Conservation (phyloP, 35 echinoderm and acorn worm genomes). For the Hemicentrotus pulcherrimus region DNA sequence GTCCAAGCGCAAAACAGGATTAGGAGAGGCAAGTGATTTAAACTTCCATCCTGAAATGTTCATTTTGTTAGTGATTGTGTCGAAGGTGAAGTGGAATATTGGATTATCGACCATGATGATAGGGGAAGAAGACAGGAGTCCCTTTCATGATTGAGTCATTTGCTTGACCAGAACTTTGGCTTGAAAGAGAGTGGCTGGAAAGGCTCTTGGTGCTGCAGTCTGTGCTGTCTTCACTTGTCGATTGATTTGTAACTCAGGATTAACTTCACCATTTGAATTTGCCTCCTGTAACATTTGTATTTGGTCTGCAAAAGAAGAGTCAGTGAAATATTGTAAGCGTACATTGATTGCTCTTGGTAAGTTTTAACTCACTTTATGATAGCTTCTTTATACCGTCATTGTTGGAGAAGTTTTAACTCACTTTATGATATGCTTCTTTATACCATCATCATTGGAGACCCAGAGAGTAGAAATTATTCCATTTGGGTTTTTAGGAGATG, state of each 20-base stretch:
- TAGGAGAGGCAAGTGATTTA: background rate
- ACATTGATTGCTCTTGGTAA: background rate
- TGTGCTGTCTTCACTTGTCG: background rate
- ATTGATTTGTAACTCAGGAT: background rate
- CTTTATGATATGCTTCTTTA: too few species aligned
- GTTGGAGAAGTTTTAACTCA: background rate
- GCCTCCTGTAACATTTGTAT: background rate
- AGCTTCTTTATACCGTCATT: too few species aligned
- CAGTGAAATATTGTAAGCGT: background rate
- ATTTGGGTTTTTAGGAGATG: too few species aligned
- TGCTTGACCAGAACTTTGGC: background rate
- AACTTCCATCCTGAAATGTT: background rate
- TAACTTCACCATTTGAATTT: background rate
- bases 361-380: background rate
- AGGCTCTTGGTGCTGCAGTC: background rate
- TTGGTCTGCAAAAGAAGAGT: background rate
- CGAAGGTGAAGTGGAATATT: background rate
- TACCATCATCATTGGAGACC: too few species aligned
- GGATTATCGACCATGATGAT: background rate
- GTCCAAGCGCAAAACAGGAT: background rate
- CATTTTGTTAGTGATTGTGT: background rate
- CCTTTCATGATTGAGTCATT: background rate
- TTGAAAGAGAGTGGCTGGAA: background rate
- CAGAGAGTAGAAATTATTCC: too few species aligned
- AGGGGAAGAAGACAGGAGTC: background rate